A percentile compares a stretch with the other conserved stretches of the same genome.
phyloP scores from a whole-genome alignment of 2,888 invertebrate genomes.

The Drosophila multiciliata region DNA sequence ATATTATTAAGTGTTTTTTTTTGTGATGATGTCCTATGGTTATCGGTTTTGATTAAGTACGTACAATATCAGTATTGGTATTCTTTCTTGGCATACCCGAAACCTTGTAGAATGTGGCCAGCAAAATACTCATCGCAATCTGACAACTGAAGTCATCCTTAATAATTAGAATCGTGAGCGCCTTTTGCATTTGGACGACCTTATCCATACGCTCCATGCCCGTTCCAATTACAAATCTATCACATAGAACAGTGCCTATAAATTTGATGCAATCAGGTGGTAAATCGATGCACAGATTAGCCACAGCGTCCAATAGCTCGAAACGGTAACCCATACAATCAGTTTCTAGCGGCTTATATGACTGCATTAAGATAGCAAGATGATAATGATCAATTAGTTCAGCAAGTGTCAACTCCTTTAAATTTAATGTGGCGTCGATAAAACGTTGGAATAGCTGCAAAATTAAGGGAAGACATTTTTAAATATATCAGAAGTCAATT shows the following conservation, averaged over 20 bases:
- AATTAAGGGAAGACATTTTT: not conserved
- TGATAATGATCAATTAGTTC: constrained; percentile 50
- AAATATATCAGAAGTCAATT: not conserved
- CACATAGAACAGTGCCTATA: constrained; percentile 38
- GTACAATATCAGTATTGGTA: constrained; percentile 15
- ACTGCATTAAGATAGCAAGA: constrained; percentile 53
- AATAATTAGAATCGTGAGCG: constrained; percentile 36
- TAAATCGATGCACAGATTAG: constrained; percentile 13
- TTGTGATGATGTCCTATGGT: not conserved
- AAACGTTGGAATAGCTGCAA: constrained; percentile 26
- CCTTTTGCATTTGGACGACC: constrained; percentile 33
- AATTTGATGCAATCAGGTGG: constrained; percentile 5
- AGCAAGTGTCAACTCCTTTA: not conserved
- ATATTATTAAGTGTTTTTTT: not conserved
- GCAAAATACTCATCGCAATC: constrained; percentile 40
- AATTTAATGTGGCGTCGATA: not conserved
- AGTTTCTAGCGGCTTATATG: constrained; percentile 16
- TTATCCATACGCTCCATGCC: constrained; percentile 32
- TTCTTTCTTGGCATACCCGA: not conserved
- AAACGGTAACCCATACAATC: constrained; percentile 28
- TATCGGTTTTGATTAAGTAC: not conserved
- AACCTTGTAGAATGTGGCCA: constrained; percentile 47
- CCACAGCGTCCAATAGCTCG: constrained; percentile 32
- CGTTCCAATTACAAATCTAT: constrained; percentile 25
- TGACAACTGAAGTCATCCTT: not conserved